These are phyloP conservation scores for Entomobrya proxima DNA, from an alignment of 2,888 invertebrate species.

Conservation along the genomic window DNA sequence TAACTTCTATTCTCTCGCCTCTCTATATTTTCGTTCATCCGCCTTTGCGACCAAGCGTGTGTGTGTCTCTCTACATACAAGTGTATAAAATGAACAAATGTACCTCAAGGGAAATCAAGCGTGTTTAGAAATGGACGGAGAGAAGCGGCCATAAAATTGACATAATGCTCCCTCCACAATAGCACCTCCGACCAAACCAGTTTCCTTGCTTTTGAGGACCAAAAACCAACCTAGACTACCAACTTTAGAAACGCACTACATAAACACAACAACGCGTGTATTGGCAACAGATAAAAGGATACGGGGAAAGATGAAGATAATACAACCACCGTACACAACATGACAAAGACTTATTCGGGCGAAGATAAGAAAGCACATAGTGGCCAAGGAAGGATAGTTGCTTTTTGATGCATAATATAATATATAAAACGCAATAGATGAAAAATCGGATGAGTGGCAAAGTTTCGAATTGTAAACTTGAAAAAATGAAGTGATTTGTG, in stretches of 20 bases:
- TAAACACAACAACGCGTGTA: not conserved
- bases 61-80: constrained; percentile 42
- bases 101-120: constrained; percentile 72
- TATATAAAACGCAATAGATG: not conserved
- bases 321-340: not conserved
- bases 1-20: not conserved
- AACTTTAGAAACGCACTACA: not conserved
- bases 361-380: not conserved
- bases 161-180: constrained; percentile 70
- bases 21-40: not conserved
- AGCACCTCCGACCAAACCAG: constrained; percentile 32
- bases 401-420: not conserved
- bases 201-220: constrained; percentile 11
- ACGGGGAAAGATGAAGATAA: constrained; percentile 24
- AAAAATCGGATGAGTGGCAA: not conserved
- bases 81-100: constrained; percentile 71
- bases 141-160: constrained; percentile 72
- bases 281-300: constrained; percentile 55
- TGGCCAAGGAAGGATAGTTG: not conserved
- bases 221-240: constrained; percentile 48
- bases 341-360: not conserved
- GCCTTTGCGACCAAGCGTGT: not conserved
- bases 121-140: constrained; percentile 72
- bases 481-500: not conserved
- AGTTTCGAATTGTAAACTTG: not conserved